Base-by-base conservation (phyloP, 2,888 invertebrate species). In the Hyles lineata region DNA sequence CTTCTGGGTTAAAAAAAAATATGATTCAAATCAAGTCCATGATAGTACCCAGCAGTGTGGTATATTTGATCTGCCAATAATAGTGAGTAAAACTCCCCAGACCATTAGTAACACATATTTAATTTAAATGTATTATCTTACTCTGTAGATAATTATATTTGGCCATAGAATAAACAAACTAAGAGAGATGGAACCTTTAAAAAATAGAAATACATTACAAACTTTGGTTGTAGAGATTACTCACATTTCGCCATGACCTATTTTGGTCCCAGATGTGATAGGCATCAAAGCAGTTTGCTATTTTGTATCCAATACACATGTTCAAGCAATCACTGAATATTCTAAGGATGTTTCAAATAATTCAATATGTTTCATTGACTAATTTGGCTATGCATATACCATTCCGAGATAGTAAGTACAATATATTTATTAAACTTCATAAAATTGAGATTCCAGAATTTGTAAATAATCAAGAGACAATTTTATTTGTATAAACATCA, bases 201-300 rank as follows among this genome's bases (percentile, higher is more conserved):
- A 67, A 15, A 67, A 50, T 50, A 23, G 67, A 67, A 67, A 50
- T 67, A 67, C 43, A 67, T 50, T 67, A 23, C 43, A 50, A 43
- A 50, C 50, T 43, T 67, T 50, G 50, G 17, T 67, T 67, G 21
- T 67, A 50, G 67, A 67, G 67, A 67, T 67, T 67, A 67, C 67
- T 67, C 67, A 67, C 50, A 67, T 67, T 67, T 67, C 43, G 23
- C 50, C 67, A 23, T 67, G 67, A 67, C 67, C 67, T 67, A 67
- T 67, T 67, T 67, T 67, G 67, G 67, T 50, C 67, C 67, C 67
- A 67, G 67, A 67, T 67, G 67, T 67, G 67, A 67, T 67, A 67
- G 67, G 67, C 67, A 67, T 67, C 67, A 67, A 50, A 67, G 67
- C 21, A 15, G 63, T 43, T 43, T 67, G 63, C 67, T 67, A 67